Conservation (phyloP, 1,140 invertebrate species). For the Diplogasteroides magnus region DNA sequence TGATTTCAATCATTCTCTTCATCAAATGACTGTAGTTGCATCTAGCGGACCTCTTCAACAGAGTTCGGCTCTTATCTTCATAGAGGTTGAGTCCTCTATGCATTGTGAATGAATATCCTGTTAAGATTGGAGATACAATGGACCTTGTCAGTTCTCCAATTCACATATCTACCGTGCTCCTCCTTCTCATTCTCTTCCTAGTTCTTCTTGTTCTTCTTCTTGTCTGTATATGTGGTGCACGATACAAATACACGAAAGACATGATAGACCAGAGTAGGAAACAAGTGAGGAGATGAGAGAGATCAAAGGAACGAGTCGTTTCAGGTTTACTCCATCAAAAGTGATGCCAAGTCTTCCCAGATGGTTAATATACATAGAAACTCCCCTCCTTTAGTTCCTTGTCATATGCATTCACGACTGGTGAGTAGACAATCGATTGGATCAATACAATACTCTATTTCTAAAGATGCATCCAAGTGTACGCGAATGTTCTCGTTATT, state of each 20-base stretch:
- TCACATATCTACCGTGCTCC: not conserved
- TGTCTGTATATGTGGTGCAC: not conserved
- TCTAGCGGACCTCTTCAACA: not conserved
- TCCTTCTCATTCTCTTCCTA: not conserved
- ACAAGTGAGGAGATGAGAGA: not conserved
- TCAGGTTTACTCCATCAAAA: not conserved
- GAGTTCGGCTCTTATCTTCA: not conserved
- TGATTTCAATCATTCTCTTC: not conserved
- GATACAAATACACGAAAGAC: not conserved
- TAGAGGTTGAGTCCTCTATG: not conserved
- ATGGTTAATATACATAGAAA: not conserved
- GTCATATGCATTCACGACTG: not conserved
- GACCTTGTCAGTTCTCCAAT: not conserved
- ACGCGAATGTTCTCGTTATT: not conserved
- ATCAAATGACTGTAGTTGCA: not conserved
- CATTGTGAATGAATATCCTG: not conserved
- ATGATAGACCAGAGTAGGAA: not conserved
- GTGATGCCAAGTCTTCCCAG: not conserved
- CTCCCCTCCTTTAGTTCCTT: not conserved
- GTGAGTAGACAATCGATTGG: not conserved
- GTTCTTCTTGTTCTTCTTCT: not conserved
- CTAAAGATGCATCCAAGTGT: not conserved
- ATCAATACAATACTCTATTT: not conserved
- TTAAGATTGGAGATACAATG: not conserved
- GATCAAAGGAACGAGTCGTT: not conserved